Conservation (phyloP, 2,888 invertebrate species). For the Yponomeuta sedellus region DNA sequence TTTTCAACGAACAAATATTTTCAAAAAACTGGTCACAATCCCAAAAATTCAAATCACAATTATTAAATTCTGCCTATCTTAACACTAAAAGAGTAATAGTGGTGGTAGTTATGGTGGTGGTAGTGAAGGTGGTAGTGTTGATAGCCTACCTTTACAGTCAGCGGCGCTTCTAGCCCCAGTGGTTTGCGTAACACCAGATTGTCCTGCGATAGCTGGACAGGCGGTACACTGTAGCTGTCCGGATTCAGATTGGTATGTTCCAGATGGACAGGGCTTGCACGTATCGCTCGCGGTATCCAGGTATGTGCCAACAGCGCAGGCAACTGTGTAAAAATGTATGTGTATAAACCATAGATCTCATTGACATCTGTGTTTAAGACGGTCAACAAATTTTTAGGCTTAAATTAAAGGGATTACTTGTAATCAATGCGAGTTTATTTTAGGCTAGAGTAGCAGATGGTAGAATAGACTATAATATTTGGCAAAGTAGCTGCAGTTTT, state of each 20-base stretch:
- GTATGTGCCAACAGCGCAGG: conserved; percentile 94
- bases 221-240: conserved; percentile 92
- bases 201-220: conserved; percentile 94
- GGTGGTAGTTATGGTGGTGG: too few relatives aligned
- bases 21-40: too few relatives aligned
- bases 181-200: conserved; percentile 90
- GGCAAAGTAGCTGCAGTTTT: too few relatives aligned
- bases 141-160: conserved; percentile 86
- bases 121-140: too few relatives aligned
- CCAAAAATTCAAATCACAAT: too few relatives aligned
- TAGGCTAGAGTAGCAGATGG: too few relatives aligned
- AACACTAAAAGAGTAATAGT: too few relatives aligned
- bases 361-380: conserved; percentile 5
- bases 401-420: background rate
- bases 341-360: too few relatives aligned
- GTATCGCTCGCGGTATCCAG: conserved; percentile 85
- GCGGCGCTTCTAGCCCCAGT: conserved; percentile 91
- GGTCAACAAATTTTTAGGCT: too few relatives aligned
- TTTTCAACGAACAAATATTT: too few relatives aligned
- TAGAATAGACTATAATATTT: too few relatives aligned
- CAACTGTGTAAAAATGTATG: conserved; percentile 79
- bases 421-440: conserved; percentile 6
- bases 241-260: conserved; percentile 95
- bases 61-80: too few relatives aligned
- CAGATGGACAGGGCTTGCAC: conserved; percentile 90